Evolutionary conservation across 2,113 vertebrate genomes (phyloP).

Genomic region (Nothobranchius furzeri): DNA sequence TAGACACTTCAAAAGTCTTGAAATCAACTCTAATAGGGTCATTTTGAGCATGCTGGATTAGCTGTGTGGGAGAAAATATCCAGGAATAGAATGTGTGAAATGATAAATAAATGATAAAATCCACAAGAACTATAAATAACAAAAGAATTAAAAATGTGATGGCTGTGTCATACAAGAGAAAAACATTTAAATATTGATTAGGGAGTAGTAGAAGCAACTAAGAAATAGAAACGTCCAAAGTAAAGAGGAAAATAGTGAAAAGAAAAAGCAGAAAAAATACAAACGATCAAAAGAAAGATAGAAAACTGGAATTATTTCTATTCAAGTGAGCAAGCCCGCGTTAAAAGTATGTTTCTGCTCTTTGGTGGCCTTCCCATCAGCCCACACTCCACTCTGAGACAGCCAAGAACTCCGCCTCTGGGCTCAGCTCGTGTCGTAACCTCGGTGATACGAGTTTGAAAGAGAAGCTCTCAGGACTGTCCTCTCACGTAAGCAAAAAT

Average conservation of each 20-base stretch:
- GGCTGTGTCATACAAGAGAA: neutral
- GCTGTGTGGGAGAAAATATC: neutral
- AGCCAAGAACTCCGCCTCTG: neutral
- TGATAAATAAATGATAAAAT: neutral
- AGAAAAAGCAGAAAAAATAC: no score
- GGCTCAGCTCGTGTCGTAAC: neutral
- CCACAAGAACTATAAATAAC: neutral
- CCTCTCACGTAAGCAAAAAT: slow-evolving; percentile 27
- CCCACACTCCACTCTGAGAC: neutral
- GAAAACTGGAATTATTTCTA: no score
- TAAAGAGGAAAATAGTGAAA: no score
- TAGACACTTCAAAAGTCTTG: no score
- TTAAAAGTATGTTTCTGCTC: no score
- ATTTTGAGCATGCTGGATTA: no score
- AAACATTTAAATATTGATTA: neutral
- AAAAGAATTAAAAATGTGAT: neutral
- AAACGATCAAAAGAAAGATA: no score
- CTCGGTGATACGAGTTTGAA: neutral
- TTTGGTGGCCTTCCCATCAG: neutral
- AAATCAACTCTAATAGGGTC: no score
- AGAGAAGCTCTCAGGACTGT: neutral
- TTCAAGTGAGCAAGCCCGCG: no score
- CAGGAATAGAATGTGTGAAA: neutral
- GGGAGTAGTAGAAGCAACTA: neutral
- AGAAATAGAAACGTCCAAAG: neutral